Evolutionary conservation across 2,113 vertebrate species (phyloP).

Genomic region (Microcebus jonahi): DNA sequence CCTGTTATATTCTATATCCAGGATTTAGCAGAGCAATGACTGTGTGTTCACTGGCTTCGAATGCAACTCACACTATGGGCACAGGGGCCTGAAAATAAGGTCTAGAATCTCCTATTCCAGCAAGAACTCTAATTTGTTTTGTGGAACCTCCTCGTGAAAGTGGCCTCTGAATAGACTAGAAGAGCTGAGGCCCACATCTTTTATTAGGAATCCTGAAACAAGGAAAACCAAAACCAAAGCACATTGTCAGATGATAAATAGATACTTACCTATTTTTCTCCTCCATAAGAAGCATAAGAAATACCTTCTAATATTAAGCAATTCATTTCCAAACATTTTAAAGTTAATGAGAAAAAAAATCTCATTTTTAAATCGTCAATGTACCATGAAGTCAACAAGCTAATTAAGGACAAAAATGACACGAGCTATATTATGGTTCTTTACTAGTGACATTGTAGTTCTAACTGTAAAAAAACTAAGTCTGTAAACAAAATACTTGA

Average conservation of each 20-base stretch:
- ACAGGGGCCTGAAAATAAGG: background rate
- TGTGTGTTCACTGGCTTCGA: background rate
- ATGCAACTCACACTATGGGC: background rate
- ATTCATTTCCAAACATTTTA: slow-evolving; percentile 36
- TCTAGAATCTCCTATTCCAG: background rate
- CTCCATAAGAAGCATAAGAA: background rate
- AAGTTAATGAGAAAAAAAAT: slow-evolving; percentile 39
- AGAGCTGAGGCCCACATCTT: background rate
- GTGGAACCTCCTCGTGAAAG: background rate
- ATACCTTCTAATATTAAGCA: background rate
- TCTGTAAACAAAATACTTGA: background rate
- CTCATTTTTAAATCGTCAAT: slow-evolving; percentile 44
- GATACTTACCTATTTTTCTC: background rate
- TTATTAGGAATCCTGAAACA: background rate
- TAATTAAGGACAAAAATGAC: slow-evolving; percentile 43
- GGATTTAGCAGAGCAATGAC: background rate
- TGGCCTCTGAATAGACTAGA: background rate
- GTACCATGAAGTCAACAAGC: slow-evolving; percentile 27
- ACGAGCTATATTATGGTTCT: background rate
- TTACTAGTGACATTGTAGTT: slow-evolving; percentile 18
- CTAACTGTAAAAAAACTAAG: background rate
- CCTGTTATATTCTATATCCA: background rate
- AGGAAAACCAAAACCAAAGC: background rate
- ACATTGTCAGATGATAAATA: background rate
- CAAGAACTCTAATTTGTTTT: background rate